Evolutionary conservation across 2,888 invertebrate species (phyloP).

Genomic region (Hecatera dysodea): DNA sequence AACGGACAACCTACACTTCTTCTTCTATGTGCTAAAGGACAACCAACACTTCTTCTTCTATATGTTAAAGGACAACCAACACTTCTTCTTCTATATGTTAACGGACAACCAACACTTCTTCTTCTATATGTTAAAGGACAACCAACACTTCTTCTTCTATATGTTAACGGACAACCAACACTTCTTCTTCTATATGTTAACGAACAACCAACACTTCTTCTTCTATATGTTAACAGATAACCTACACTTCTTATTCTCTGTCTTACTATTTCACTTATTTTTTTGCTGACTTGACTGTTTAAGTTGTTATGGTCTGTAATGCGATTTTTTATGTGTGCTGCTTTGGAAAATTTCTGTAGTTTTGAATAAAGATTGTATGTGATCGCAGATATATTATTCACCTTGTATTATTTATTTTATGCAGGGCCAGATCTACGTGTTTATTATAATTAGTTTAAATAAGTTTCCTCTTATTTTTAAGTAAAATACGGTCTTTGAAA

Average conservation of each 20-base stretch:
- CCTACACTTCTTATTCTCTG: no score
- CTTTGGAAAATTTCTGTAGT: neutral
- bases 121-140: no score
- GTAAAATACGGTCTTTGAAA: neutral
- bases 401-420: neutral
- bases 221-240: no score
- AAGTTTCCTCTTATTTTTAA: neutral
- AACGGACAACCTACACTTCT: no score
- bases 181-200: no score
- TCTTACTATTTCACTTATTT: neutral
- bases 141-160: neutral
- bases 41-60: no score
- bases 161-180: no score
- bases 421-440: no score
- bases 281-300: neutral
- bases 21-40: no score
- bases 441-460: neutral
- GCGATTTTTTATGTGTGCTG: neutral
- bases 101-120: no score
- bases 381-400: neutral
- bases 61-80: no score
- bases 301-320: neutral
- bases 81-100: neutral
- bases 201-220: neutral
- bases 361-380: neutral